phyloP scores from a whole-genome alignment of 1,140 invertebrate genomes.

The Magallana angulata region DNA sequence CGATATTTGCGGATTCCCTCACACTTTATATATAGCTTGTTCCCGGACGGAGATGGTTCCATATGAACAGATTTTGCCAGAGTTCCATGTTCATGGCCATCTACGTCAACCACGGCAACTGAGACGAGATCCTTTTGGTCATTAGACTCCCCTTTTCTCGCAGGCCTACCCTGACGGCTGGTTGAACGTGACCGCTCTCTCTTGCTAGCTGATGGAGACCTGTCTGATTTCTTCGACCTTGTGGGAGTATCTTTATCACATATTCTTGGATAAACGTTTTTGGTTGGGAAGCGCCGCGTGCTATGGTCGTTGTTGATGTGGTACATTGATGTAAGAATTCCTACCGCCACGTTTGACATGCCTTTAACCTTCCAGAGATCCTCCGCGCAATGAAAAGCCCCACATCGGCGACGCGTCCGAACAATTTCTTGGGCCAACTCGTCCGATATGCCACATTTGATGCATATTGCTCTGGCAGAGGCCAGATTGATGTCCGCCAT shows the following conservation, averaged over 20 bases:
- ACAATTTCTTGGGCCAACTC: constrained; percentile 14
- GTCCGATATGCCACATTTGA: not conserved
- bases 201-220: not conserved
- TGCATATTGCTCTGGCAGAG: not conserved
- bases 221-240: not conserved
- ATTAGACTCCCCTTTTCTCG: not conserved
- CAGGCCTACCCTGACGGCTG: not conserved
- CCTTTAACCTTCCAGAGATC: constrained; percentile 10
- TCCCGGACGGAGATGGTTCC: not conserved
- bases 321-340: not conserved
- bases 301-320: not conserved
- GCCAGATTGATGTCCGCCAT: constrained; percentile 7
- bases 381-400: not conserved
- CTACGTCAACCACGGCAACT: not conserved
- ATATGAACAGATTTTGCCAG: not conserved
- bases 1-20: not conserved
- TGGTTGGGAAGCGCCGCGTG: not conserved
- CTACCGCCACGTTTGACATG: not conserved
- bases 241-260: not conserved
- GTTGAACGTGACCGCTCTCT: not conserved
- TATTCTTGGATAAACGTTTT: not conserved
- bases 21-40: not conserved
- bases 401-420: not conserved
- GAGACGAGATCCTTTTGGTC: not conserved
- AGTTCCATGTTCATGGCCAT: not conserved